These are phyloP conservation scores for Aricia agestis DNA, from an alignment of 1,140 invertebrate genomes.

Conservation along the genomic window DNA sequence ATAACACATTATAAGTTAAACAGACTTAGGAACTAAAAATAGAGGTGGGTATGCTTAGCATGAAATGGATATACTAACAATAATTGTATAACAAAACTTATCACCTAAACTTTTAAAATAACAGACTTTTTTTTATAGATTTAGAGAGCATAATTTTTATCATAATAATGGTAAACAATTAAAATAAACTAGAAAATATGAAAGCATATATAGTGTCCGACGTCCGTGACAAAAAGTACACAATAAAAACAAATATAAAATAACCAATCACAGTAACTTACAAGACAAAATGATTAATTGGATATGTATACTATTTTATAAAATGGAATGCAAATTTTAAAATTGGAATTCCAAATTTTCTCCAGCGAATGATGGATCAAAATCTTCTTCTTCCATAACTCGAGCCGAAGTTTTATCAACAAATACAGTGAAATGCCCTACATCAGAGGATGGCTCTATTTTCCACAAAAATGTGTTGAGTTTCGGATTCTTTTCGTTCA, in stretches of 20 bases:
- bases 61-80: no score
- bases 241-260: constrained; percentile 2
- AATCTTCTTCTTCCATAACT: constrained; percentile 43
- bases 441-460: constrained; percentile 31
- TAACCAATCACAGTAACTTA: not conserved
- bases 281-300: no score
- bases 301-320: not conserved
- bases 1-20: no score
- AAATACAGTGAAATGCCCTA: constrained; percentile 44
- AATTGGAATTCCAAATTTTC: constrained; percentile 51
- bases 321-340: constrained; percentile 22
- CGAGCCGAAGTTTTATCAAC: constrained; percentile 50
- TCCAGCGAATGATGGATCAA: constrained; percentile 44
- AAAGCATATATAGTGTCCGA: no score
- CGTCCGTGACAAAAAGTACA: not conserved
- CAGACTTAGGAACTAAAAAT: no score
- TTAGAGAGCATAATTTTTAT: no score
- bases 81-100: no score
- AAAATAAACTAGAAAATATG: no score
- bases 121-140: no score
- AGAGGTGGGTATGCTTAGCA: no score
- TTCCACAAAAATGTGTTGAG: constrained; percentile 60
- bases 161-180: not conserved
- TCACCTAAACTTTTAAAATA: no score
- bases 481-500: constrained; percentile 60